Percentiles rank a stretch among this genome's conserved stretches.
phyloP scores from a whole-genome alignment of 2,888 invertebrate genomes.

The Selenia dentaria region DNA sequence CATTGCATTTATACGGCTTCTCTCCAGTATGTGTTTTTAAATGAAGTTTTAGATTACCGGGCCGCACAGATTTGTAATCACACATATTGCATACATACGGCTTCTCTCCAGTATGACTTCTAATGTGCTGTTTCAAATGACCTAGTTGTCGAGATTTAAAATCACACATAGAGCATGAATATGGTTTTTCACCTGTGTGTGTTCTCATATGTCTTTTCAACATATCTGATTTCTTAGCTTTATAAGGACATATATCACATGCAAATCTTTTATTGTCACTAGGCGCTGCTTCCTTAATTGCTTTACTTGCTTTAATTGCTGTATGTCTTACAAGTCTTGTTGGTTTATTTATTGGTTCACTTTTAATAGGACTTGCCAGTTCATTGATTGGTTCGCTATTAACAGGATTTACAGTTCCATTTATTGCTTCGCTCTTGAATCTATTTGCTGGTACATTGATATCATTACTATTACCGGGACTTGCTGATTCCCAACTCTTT shows the following conservation, averaged over 20 bases:
- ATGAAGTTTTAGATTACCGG: constrained; percentile 14
- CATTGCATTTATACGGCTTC: constrained; percentile 11
- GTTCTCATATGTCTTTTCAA: constrained; percentile 12
- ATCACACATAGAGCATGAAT: constrained; percentile 11
- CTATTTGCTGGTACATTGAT: no score
- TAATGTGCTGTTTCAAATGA: constrained; percentile 12
- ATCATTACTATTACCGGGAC: no score
- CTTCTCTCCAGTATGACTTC: constrained; percentile 16
- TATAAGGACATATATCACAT: constrained; percentile 8
- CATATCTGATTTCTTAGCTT: constrained; percentile 10
- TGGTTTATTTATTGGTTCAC: no score
- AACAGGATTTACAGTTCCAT: no score
- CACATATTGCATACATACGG: constrained; percentile 10
- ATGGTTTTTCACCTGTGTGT: constrained; percentile 16
- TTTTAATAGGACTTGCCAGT: no score
- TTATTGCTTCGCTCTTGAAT: no score
- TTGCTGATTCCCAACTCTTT: no score
- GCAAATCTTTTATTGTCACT: constrained; percentile 5
- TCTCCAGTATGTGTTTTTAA: constrained; percentile 15
- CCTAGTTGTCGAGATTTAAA: constrained; percentile 12
- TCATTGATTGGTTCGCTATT: no score
- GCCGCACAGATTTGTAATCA: constrained; percentile 14
- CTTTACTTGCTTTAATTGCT: no score
- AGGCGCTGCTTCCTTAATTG: background rate
- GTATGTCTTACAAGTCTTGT: no score